Evolutionary conservation across 2,888 invertebrate genomes (phyloP).

Genomic region (Lasioglossum lativentre): DNA sequence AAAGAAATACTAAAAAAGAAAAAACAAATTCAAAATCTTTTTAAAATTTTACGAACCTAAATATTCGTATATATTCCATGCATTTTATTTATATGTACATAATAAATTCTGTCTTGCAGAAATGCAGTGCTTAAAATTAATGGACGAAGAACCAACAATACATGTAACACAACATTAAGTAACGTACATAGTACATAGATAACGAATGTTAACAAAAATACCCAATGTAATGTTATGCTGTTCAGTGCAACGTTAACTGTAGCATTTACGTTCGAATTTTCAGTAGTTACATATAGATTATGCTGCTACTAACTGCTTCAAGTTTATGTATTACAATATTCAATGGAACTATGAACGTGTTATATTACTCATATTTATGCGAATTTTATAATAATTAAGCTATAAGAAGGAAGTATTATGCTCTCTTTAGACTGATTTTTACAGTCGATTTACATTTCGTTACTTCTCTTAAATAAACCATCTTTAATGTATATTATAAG

Average conservation of each 20-base stretch:
- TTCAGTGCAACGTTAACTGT: constrained; percentile 75
- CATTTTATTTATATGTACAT: background rate
- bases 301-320: constrained; percentile 55
- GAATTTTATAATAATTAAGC: constrained; percentile 43
- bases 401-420: constrained; percentile 56
- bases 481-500: constrained; percentile 46
- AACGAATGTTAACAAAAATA: constrained; percentile 63
- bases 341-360: constrained; percentile 35
- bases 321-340: constrained; percentile 42
- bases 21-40: background rate
- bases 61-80: background rate
- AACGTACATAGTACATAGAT: constrained; percentile 44
- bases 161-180: constrained; percentile 47
- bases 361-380: constrained; percentile 62
- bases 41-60: background rate
- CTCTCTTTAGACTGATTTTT: constrained; percentile 62
- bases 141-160: constrained; percentile 51
- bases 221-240: constrained; percentile 71
- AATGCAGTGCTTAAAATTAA: constrained; percentile 63
- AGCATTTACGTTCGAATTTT: constrained; percentile 69
- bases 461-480: constrained; percentile 55
- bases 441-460: constrained; percentile 57
- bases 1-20: background rate
- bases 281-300: constrained; percentile 52
- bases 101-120: constrained; percentile 52